A percentile compares a stretch with the other conserved stretches of the same genome.
These are phyloP conservation scores for Sclerurus mexicanus DNA, from an alignment of 2,113 vertebrate species.

Conservation along the genomic window DNA sequence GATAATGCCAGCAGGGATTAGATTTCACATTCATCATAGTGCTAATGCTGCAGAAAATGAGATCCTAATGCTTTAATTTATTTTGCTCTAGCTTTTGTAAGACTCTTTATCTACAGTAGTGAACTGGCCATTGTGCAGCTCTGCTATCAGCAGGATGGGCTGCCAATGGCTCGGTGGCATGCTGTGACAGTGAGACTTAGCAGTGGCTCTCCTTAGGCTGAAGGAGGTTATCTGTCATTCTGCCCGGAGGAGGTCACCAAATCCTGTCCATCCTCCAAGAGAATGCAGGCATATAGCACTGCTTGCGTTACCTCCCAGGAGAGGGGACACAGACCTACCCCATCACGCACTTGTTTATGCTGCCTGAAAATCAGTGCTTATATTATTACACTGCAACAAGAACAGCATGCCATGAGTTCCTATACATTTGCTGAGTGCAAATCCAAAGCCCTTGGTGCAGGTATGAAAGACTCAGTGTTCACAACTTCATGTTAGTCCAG, in stretches of 20 bases:
- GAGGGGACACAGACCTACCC: background rate
- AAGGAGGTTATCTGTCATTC: background rate
- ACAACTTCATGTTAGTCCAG: background rate
- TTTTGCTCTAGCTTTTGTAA: conserved; percentile 11
- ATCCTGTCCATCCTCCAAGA: background rate
- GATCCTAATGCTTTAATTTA: background rate
- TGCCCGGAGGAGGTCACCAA: background rate
- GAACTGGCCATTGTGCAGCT: background rate
- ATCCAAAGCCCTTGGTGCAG: background rate
- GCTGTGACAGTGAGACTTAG: background rate
- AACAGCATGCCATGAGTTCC: background rate
- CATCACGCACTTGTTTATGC: background rate
- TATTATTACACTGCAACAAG: background rate
- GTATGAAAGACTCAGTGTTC: background rate
- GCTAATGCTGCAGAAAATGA: conserved; percentile 20
- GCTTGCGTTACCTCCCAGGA: background rate
- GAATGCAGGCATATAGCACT: background rate
- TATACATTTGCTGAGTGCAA: background rate
- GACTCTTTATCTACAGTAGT: background rate
- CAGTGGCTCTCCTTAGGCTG: background rate
- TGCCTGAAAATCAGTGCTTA: background rate
- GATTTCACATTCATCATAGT: background rate
- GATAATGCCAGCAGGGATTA: background rate
- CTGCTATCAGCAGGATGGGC: background rate
- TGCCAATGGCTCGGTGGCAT: background rate